A percentile compares a stretch with the other conserved stretches of the same genome.
These are phyloP conservation scores for Eonycteris spelaea DNA, from an alignment of 2,113 vertebrate genomes.

Conservation along the genomic window DNA sequence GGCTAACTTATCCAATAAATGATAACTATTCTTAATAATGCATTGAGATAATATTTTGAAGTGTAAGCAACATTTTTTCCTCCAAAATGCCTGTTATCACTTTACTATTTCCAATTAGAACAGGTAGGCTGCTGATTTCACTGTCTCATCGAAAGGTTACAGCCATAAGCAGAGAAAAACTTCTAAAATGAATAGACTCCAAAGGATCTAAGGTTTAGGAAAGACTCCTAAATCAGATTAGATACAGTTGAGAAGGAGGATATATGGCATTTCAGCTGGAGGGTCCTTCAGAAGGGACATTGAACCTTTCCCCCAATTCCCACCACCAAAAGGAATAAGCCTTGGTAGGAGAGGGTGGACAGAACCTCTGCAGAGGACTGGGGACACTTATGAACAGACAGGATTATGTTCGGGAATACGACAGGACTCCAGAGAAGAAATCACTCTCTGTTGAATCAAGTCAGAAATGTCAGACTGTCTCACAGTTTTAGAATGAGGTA, in stretches of 20 bases:
- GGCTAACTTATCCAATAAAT: constrained; percentile 5
- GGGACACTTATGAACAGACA: not conserved
- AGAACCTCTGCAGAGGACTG: not conserved
- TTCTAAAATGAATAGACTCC: not conserved
- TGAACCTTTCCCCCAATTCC: not conserved
- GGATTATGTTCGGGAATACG: not conserved
- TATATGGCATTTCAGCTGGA: not conserved
- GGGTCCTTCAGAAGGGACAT: not conserved
- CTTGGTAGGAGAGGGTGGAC: not conserved
- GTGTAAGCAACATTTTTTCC: constrained; percentile 40
- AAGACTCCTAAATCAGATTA: not conserved
- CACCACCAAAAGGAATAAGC: accelerated
- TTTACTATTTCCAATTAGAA: constrained; percentile 2
- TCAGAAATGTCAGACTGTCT: not conserved
- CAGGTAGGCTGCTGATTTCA: not conserved
- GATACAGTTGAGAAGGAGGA: not conserved
- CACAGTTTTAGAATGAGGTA: not conserved
- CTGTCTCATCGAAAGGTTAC: not conserved
- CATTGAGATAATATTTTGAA: constrained; percentile 46
- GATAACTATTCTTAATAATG: constrained; percentile 43
- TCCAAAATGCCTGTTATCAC: not conserved
- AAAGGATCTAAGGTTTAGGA: not conserved
- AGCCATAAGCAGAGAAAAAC: not conserved
- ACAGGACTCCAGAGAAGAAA: not conserved
- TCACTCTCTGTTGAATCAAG: not conserved